A percentile compares a stretch with the other conserved stretches of the same genome.
phyloP scores from a whole-genome alignment of 2,888 invertebrate species.

The Stenolophus ochropezus region DNA sequence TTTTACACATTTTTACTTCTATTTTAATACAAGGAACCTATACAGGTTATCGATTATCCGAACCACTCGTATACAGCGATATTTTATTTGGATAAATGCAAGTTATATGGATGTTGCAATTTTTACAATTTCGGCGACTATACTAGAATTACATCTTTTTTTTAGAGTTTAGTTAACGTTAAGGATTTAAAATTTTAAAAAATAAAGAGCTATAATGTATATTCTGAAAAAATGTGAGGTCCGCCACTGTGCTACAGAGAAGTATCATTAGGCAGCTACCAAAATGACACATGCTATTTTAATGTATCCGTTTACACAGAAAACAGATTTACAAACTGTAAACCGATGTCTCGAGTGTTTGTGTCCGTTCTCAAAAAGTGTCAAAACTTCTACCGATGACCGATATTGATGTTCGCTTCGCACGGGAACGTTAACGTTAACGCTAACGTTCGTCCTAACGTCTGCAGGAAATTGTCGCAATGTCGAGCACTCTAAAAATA shows the following conservation, averaged over 20 bases:
- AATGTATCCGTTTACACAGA: conserved; percentile 61
- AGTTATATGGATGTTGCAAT: no score
- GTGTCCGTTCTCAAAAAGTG: conserved; percentile 52
- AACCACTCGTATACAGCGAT: no score
- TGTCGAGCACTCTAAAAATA: conserved; percentile 58
- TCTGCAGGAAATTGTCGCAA: conserved; percentile 58
- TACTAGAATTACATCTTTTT: no score
- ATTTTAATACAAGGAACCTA: no score
- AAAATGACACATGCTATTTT: conserved; percentile 60
- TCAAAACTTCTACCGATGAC: conserved; percentile 53
- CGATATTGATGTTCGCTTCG: conserved; percentile 48
- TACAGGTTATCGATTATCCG: no score
- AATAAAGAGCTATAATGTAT: no score
- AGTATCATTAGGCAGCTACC: conserved; percentile 51
- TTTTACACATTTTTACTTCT: no score
- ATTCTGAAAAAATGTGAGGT: no score
- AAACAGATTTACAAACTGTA: conserved; percentile 60
- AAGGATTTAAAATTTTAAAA: no score
- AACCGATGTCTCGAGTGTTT: conserved; percentile 52
- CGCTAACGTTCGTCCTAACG: conserved; percentile 44
- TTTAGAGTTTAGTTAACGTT: no score
- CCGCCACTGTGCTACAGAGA: neutral
- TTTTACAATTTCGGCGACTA: no score
- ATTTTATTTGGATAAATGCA: no score
- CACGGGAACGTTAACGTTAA: neutral